These are phyloP conservation scores for Ecliptopera silaceata DNA, from an alignment of 2,888 invertebrate genomes.

Conservation along the genomic window DNA sequence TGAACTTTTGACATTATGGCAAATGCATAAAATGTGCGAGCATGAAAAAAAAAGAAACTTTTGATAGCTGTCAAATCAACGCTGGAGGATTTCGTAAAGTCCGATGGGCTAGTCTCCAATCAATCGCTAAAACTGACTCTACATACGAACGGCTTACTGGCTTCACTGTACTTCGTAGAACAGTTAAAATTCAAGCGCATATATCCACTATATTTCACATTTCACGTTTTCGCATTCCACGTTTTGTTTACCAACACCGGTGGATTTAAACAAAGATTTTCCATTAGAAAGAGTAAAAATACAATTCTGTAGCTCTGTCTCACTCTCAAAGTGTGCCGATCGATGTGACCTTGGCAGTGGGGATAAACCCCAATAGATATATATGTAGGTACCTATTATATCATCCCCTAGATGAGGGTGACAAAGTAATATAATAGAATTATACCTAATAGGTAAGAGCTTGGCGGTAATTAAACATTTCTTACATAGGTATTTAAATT, in stretches of 20 bases:
- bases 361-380: conserved; percentile 44
- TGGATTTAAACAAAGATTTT: conserved; percentile 30
- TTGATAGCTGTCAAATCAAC: too few species aligned
- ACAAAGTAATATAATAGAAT: not conserved
- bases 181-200: not conserved
- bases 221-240: not conserved
- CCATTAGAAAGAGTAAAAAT: conserved; percentile 41
- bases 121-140: too few species aligned
- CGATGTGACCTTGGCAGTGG: conserved; percentile 79
- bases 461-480: not conserved
- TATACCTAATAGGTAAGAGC: not conserved
- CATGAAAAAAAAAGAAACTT: too few species aligned
- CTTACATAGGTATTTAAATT: too few species aligned
- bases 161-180: not conserved
- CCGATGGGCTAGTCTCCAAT: too few species aligned
- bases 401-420: conserved; percentile 13
- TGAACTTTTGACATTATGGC: too few species aligned
- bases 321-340: conserved; percentile 51
- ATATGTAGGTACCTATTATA: conserved; percentile 14
- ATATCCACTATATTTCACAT: not conserved
- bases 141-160: too few species aligned
- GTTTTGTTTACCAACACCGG: conserved; percentile 34
- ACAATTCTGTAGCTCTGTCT: conserved; percentile 42
- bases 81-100: too few species aligned
- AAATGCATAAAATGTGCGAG: too few species aligned